Evolutionary conservation across 2,888 invertebrate species (phyloP).

Genomic region (Chirona hameri): DNA sequence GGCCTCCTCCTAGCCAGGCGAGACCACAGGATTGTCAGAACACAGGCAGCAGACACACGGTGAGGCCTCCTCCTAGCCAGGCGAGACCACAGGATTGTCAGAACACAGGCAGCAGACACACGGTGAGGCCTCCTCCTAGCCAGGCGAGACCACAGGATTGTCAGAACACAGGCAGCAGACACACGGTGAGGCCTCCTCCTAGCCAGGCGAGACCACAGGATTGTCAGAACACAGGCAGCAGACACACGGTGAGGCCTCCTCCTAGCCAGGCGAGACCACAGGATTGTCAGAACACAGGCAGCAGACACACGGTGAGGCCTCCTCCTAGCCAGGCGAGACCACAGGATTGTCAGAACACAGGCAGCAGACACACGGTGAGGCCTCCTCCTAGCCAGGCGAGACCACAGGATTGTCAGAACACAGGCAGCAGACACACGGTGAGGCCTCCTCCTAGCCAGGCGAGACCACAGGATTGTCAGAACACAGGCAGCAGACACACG

Average conservation of each 20-base stretch:
- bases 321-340: slow-evolving; percentile 53
- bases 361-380: too few relatives aligned
- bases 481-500: too few relatives aligned
- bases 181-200: too few relatives aligned
- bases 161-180: too few relatives aligned
- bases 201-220: slow-evolving; percentile 34
- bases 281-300: neutral
- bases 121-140: slow-evolving; percentile 71
- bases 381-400: slow-evolving; percentile 60
- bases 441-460: slow-evolving; percentile 63
- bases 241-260: too few relatives aligned
- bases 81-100: neutral
- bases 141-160: slow-evolving; percentile 9
- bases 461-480: neutral
- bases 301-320: too few relatives aligned
- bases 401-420: neutral
- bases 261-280: slow-evolving; percentile 39
- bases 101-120: too few relatives aligned
- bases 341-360: neutral
- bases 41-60: too few relatives aligned
- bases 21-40: neutral
- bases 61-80: slow-evolving; percentile 65
- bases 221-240: too few relatives aligned
- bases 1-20: slow-evolving; percentile 62
- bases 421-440: too few relatives aligned